A percentile compares a stretch with the other conserved stretches of the same genome.
phyloP scores from a whole-genome alignment of 2,888 invertebrate species.

The Spicauda simplicius region DNA sequence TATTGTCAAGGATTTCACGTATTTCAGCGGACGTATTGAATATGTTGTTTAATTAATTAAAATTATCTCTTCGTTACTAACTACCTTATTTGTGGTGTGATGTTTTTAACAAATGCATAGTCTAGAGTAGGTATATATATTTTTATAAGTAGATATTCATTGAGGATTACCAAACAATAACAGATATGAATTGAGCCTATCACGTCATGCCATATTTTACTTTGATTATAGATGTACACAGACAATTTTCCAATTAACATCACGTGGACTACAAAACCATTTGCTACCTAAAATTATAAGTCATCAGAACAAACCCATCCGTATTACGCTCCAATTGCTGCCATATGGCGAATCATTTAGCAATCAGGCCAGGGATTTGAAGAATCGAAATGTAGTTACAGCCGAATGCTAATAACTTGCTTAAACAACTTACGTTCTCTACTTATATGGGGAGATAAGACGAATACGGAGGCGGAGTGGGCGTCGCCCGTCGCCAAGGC shows the following conservation, averaged over 20 bases:
- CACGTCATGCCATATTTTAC: too few species aligned
- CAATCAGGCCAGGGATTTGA: constrained; percentile 55
- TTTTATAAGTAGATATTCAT: too few species aligned
- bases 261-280: too few species aligned
- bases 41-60: not conserved
- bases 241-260: too few species aligned
- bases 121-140: too few species aligned
- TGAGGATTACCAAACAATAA: too few species aligned
- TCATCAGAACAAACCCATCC: not conserved
- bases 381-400: constrained; percentile 54
- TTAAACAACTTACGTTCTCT: constrained; percentile 63
- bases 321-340: constrained; percentile 23
- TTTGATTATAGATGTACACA: too few species aligned
- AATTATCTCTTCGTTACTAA: too few species aligned
- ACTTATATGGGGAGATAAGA: constrained; percentile 74
- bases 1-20: constrained; percentile 52
- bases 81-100: too few species aligned
- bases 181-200: too few species aligned
- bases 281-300: not conserved
- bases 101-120: too few species aligned
- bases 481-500: constrained; percentile 65
- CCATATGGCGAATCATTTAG: constrained; percentile 58
- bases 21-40: not conserved
- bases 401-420: constrained; percentile 63
- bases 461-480: constrained; percentile 67